phyloP scores from a whole-genome alignment of 2,888 invertebrate genomes.

The Rhynchonema sp. region DNA sequence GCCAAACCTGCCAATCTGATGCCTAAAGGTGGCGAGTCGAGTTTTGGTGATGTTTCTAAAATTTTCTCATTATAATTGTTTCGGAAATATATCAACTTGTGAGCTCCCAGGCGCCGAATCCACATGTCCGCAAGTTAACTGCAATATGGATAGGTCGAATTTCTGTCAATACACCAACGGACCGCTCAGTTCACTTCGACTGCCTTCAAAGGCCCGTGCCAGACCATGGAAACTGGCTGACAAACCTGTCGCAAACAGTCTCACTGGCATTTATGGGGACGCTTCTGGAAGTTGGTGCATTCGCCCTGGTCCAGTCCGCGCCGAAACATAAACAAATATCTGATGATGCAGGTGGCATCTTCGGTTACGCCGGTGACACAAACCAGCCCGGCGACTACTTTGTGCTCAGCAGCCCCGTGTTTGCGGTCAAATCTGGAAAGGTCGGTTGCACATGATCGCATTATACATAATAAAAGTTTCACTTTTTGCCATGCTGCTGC shows the following conservation, averaged over 20 bases:
- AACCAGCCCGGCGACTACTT: neutral
- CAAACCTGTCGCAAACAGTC: conserved; percentile 4
- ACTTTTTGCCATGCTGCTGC: no score
- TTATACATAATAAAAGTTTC: no score
- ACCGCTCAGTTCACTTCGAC: neutral
- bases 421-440: no score
- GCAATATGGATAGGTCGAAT: conserved; percentile 1
- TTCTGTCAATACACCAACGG: conserved; percentile 4
- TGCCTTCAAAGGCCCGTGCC: neutral
- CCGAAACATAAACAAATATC: neutral
- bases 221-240: conserved; percentile 2
- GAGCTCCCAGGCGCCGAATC: no score
- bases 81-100: no score
- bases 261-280: conserved; percentile 7
- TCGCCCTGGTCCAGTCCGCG: neutral
- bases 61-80: no score
- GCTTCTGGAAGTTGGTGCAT: neutral
- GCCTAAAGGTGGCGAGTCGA: neutral
- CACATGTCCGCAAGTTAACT: conserved; percentile 3
- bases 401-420: conserved; percentile 1
- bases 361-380: conserved; percentile 4
- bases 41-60: no score
- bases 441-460: no score
- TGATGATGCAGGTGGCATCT: conserved; percentile 5
- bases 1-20: neutral